Evolutionary conservation across 1,140 invertebrate genomes (phyloP).

Genomic region (Trinorchestia longiramus): DNA sequence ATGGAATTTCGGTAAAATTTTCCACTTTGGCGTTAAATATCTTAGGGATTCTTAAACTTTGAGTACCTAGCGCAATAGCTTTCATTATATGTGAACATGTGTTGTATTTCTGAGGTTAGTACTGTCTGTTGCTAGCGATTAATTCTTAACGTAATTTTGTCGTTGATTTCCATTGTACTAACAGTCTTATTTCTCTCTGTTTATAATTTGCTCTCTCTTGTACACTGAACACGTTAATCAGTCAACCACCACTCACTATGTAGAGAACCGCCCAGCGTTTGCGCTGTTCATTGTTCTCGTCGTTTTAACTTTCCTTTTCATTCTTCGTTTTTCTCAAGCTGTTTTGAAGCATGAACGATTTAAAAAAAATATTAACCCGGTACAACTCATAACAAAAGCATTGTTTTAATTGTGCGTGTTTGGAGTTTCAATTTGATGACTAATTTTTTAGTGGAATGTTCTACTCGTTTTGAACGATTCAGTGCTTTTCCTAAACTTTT

Average conservation of each 20-base stretch:
- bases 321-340: not conserved
- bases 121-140: not conserved
- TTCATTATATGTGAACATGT: not conserved
- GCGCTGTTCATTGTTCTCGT: not conserved
- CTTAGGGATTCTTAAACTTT: not conserved
- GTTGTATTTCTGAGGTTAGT: not conserved
- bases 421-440: not conserved
- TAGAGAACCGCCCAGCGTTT: not conserved
- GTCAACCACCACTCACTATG: not conserved
- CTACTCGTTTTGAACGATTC: not conserved
- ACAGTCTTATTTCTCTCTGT: not conserved
- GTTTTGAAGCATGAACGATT: not conserved
- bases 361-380: not conserved
- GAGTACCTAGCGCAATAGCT: not conserved
- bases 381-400: not conserved
- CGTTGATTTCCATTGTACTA: not conserved
- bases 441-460: not conserved
- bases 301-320: not conserved
- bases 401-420: not conserved
- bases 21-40: not conserved
- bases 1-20: not conserved
- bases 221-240: not conserved
- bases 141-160: not conserved
- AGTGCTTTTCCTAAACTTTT: not conserved
- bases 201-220: not conserved